Evolutionary conservation across 2,888 invertebrate species (phyloP), one percentile per base, ranked within the genome.

Genomic region (Priocnemis perturbator): DNA sequence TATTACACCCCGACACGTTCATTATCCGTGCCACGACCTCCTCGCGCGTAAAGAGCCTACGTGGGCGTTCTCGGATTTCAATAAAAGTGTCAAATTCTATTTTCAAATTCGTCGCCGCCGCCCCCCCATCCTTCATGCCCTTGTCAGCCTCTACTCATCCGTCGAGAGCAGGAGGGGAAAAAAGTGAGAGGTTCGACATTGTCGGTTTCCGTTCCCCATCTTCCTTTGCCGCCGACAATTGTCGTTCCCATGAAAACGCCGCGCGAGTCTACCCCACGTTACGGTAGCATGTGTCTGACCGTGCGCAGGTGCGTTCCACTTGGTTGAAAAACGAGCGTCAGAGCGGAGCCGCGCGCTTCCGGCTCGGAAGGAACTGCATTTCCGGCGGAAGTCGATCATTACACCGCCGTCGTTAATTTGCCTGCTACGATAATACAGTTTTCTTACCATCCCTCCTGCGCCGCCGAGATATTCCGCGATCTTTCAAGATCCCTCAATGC

Each of bases 51-150:
- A 60, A 61, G 53, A 58, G 19, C 20, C 11, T 47, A 20, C 23
- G 76, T 57, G 53, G 4, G 62, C 69, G 69, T 73, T 66, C 61
- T 67, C 64, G 77, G 73, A 83, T 82, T 82, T 83, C 83, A 82
- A 83, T 83, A 82, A 83, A 81, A 83, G 79, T 69, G 83, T 83
- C 82, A 83, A 79, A 83, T 82, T 83, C 78, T 76, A 81, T 80
- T 83, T 78, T 78, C 70, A 82, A 83, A 79, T 83, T 80, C 66
- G 73, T 64, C 69, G 62, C 26, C 64, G 69, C 37, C 37, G 11
- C 11, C 37, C 3, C 26, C 37, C 56, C 74, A 79, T 79, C 77
- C 73, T 79, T 79, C 78, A 75, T 77, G 77, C 62, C 75, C 77
- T 69, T 73, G 78, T 77, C 78, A 76, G 64, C n/a, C 11, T 37